phyloP scores from a whole-genome alignment of 2,113 vertebrate species.

The Silurus asotus region DNA sequence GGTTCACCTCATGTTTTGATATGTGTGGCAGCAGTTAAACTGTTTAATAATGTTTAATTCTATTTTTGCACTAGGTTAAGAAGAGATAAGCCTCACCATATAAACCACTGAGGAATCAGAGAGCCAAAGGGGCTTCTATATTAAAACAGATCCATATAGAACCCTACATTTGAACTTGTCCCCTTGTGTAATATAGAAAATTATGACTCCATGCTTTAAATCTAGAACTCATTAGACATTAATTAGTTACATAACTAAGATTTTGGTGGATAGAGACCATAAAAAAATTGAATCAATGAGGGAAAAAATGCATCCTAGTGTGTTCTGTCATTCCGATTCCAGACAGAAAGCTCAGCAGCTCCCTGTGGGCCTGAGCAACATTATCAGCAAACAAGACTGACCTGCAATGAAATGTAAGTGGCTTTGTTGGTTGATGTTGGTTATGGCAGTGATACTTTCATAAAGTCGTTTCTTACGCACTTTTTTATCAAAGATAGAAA shows the following conservation, averaged over 20 bases:
- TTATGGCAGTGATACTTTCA: conserved; percentile 8
- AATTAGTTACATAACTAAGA: conserved; percentile 16
- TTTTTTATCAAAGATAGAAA: background rate
- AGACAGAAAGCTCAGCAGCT: conserved; percentile 44
- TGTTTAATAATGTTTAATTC: background rate
- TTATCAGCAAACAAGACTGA: conserved; percentile 54
- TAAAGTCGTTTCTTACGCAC: conserved; percentile 26
- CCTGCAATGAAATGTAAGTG: conserved; percentile 50
- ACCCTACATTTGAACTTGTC: conserved; percentile 26
- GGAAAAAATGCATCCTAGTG: conserved; percentile 23
- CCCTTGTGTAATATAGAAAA: conserved; percentile 25
- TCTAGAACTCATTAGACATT: conserved; percentile 28
- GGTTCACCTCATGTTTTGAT: background rate
- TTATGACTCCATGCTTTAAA: conserved; percentile 7
- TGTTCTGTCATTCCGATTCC: conserved; percentile 58
- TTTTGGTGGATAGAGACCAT: conserved; percentile 13
- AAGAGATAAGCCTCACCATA: background rate
- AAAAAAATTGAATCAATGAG: background rate
- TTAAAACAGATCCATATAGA: conserved; percentile 26
- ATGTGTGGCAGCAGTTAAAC: background rate
- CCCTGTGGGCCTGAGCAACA: conserved; percentile 56
- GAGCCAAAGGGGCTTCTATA: conserved; percentile 26
- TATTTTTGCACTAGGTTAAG: background rate
- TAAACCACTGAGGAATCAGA: background rate
- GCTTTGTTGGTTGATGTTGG: conserved; percentile 34